Conservation (phyloP, 2,888 invertebrate species). For the Euplagia quadripunctaria region DNA sequence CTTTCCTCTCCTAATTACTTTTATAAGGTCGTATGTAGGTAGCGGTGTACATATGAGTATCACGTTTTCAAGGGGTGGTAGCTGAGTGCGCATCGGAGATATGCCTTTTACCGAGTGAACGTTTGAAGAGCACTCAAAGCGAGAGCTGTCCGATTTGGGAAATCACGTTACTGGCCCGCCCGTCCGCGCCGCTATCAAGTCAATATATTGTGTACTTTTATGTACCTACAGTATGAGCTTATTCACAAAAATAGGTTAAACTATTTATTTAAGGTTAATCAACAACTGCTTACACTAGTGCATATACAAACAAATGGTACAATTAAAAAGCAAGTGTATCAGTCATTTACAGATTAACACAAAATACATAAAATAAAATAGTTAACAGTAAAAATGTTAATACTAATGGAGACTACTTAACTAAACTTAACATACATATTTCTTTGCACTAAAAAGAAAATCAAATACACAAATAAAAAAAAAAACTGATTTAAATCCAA, state of each 20-base stretch:
- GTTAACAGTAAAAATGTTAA: too few species aligned
- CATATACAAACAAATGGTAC: too few species aligned
- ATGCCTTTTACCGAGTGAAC: conserved; percentile 70
- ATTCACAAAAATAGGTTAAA: conserved; percentile 6
- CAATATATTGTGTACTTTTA: conserved; percentile 40
- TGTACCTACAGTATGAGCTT: conserved; percentile 6
- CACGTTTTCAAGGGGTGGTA: conserved; percentile 63
- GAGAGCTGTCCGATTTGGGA: conserved; percentile 81
- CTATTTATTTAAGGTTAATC: not conserved
- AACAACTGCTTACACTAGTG: too few species aligned
- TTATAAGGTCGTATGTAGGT: conserved; percentile 19
- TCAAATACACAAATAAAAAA: too few species aligned
- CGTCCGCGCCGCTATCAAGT: conserved; percentile 47
- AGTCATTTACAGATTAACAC: too few species aligned
- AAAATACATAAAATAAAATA: too few species aligned
- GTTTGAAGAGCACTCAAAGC: conserved; percentile 80
- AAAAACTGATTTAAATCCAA: too few species aligned
- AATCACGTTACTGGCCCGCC: conserved; percentile 75
- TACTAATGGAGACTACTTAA: too few species aligned
- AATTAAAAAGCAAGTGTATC: too few species aligned
- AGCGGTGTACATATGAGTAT: conserved; percentile 50
- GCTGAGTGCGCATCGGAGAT: conserved; percentile 65
- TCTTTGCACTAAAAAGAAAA: too few species aligned
- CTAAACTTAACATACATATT: too few species aligned
- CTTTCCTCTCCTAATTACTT: conserved; percentile 29